A percentile compares a stretch with the other conserved stretches of the same genome.
Evolutionary conservation across 2,113 vertebrate genomes (phyloP).

Genomic region (Hiodon alosoides): DNA sequence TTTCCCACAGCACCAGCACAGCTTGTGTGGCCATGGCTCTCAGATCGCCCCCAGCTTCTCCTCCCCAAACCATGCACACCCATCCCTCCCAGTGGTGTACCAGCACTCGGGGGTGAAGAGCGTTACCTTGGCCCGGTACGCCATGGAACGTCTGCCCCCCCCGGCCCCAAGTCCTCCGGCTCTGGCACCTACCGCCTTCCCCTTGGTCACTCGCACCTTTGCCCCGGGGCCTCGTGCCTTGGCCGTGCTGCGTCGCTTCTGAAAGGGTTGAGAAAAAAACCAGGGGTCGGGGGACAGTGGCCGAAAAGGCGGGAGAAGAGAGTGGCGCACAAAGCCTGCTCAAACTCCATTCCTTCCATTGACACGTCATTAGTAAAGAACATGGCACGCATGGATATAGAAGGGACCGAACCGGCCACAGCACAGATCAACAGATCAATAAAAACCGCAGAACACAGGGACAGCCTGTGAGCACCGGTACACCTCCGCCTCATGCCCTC

Average conservation of each 20-base stretch:
- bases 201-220: slow-evolving; percentile 59
- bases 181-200: slow-evolving; percentile 53
- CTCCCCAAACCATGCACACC: background rate
- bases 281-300: background rate
- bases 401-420: no score
- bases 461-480: no score
- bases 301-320: slow-evolving; percentile 10
- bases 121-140: slow-evolving; percentile 50
- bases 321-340: slow-evolving; percentile 25
- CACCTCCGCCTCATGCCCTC: no score
- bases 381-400: no score
- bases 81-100: background rate
- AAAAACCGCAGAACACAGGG: no score
- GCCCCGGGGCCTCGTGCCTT: slow-evolving; percentile 51
- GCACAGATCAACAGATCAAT: no score
- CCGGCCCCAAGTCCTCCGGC: slow-evolving; percentile 40
- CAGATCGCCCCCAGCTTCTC: background rate
- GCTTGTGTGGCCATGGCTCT: no score
- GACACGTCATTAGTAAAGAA: no score
- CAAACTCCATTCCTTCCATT: slow-evolving; percentile 21
- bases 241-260: slow-evolving; percentile 63
- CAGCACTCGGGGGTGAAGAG: slow-evolving; percentile 2
- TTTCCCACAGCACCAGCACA: no score
- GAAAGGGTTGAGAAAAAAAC: background rate
- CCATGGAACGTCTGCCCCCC: slow-evolving; percentile 63